These are phyloP conservation scores for Setipinna tenuifilis DNA, from an alignment of 2,797 vertebrate genomes.

Conservation along the genomic window DNA sequence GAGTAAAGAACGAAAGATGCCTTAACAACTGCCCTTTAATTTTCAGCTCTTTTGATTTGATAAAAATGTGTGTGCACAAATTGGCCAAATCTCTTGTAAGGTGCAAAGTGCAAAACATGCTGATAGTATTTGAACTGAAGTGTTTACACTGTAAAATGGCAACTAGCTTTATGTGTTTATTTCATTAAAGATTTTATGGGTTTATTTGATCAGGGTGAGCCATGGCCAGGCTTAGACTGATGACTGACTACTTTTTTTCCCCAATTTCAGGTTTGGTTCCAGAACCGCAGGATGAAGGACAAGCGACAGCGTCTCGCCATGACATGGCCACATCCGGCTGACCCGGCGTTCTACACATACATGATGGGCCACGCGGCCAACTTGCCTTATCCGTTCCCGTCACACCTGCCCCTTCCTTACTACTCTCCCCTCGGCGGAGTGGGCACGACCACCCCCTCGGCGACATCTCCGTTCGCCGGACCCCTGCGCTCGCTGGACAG, in stretches of 20 bases:
- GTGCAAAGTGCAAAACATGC: no score
- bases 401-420: constrained; percentile 95
- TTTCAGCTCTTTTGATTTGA: no score
- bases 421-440: constrained; percentile 90
- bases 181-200: not conserved
- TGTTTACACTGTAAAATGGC: no score
- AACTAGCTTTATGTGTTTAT: no score
- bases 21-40: no score
- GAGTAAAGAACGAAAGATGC: no score
- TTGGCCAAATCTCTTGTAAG: no score
- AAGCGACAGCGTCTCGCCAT: constrained; percentile 95
- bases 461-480: constrained; percentile 84
- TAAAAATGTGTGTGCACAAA: no score
- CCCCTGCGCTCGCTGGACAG: constrained; percentile 93
- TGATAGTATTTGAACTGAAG: no score
- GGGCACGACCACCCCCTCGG: constrained; percentile 76
- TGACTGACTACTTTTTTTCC: constrained; percentile 59
- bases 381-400: constrained; percentile 93
- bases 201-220: not conserved
- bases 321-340: constrained; percentile 98
- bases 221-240: not conserved
- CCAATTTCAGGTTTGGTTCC: constrained; percentile 92
- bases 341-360: constrained; percentile 98
- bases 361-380: constrained; percentile 99
- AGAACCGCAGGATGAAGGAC: constrained; percentile 99